phyloP scores from a whole-genome alignment of 2,888 invertebrate species.

The Andrena trimmerana region DNA sequence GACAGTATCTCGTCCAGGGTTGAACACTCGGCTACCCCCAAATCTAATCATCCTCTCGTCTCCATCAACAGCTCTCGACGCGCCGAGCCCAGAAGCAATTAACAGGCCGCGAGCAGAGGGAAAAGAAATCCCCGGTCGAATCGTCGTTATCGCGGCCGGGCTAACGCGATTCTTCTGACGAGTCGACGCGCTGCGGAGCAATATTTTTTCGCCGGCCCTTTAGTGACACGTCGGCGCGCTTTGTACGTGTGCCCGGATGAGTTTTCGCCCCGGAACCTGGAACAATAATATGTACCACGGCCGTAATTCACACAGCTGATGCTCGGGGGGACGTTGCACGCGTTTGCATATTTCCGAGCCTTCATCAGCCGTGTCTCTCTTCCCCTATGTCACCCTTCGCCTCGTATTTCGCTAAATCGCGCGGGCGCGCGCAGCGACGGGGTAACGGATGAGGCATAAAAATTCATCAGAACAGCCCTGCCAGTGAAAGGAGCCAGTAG shows the following conservation, averaged over 20 bases:
- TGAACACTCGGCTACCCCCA: background rate
- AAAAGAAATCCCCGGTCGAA: constrained; percentile 24
- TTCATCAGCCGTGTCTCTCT: constrained; percentile 53
- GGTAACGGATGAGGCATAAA: constrained; percentile 54
- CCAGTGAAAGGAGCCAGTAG: background rate
- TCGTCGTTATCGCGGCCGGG: background rate
- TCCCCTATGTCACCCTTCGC: background rate
- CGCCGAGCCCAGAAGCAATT: constrained; percentile 19
- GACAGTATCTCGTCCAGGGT: background rate
- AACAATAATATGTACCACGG: constrained; percentile 59
- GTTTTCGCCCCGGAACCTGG: constrained; percentile 45
- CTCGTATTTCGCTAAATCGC: constrained; percentile 30
- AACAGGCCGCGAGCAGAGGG: constrained; percentile 4
- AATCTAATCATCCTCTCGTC: constrained; percentile 17
- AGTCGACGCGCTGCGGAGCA: background rate
- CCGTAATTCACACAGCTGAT: constrained; percentile 64
- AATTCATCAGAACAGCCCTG: constrained; percentile 54
- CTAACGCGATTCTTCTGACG: constrained; percentile 7
- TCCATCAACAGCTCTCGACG: constrained; percentile 1
- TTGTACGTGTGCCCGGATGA: constrained; percentile 49
- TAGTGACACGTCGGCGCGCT: constrained; percentile 34
- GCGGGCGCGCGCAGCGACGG: background rate
- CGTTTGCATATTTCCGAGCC: constrained; percentile 69
- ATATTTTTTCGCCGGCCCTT: constrained; percentile 35
- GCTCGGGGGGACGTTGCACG: constrained; percentile 56